Evolutionary conservation across 2,113 vertebrate species (phyloP).

Genomic region (Amia ocellicauda): DNA sequence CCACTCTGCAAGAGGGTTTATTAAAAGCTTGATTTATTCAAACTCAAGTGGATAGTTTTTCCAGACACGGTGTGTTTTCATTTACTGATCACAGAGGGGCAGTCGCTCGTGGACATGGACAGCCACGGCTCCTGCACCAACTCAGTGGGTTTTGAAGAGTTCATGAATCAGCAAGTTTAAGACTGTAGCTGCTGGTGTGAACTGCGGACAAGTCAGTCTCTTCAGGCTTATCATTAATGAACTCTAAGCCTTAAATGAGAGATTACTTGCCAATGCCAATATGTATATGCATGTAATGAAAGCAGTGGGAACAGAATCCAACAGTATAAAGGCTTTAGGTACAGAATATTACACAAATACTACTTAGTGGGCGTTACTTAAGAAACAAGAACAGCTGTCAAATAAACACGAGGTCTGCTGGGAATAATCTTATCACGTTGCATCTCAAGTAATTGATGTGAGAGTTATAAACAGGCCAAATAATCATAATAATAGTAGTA

Average conservation of each 20-base stretch:
- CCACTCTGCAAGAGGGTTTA: background rate
- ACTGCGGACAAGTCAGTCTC: conserved; percentile 3
- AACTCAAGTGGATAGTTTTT: conserved; percentile 17
- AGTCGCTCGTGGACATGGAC: conserved; percentile 20
- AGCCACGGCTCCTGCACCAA: conserved; percentile 21
- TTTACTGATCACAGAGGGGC: conserved; percentile 29
- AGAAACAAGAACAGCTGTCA: no score
- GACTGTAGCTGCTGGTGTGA: background rate
- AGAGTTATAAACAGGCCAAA: no score
- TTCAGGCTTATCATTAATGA: background rate
- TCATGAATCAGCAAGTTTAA: conserved; percentile 32
- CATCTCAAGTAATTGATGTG: no score
- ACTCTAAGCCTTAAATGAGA: background rate
- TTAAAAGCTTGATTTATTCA: background rate
- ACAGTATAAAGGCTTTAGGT: background rate
- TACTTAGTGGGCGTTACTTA: no score
- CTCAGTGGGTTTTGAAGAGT: conserved; percentile 26
- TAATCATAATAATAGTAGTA: no score
- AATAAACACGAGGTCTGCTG: no score
- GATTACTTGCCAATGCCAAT: background rate
- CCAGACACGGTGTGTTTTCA: conserved; percentile 25
- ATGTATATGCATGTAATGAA: background rate
- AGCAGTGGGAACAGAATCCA: background rate
- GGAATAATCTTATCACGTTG: no score
- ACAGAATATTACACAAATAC: no score